A percentile compares a stretch with the other conserved stretches of the same genome.
Evolutionary conservation across 2,797 vertebrate genomes (phyloP).

Genomic region (Myotis myotis): DNA sequence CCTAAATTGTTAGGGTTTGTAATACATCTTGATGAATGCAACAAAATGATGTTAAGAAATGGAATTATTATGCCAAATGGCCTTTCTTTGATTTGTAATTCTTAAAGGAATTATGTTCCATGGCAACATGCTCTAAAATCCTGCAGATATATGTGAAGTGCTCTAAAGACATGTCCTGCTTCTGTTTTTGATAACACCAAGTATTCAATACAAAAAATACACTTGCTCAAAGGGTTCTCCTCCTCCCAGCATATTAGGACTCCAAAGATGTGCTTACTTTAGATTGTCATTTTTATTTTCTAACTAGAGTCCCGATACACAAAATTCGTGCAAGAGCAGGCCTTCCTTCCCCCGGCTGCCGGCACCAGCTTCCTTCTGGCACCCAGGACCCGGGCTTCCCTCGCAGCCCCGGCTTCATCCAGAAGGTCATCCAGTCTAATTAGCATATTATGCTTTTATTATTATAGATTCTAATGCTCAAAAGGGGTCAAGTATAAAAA

Average conservation of each 20-base stretch:
- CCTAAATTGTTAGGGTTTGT: constrained; percentile 67
- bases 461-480: background rate
- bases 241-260: background rate
- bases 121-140: background rate
- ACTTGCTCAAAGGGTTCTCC: background rate
- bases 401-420: accelerated
- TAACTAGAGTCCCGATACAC: background rate
- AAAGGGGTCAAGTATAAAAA: background rate
- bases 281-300: background rate
- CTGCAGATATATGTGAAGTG: constrained; percentile 10
- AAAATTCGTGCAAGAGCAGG: too few species aligned
- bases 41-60: constrained; percentile 62
- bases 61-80: constrained; percentile 63
- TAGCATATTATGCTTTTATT: too few species aligned
- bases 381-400: too few species aligned
- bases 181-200: constrained; percentile 23
- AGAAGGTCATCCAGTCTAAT: too few species aligned
- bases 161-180: background rate
- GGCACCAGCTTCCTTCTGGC: too few species aligned
- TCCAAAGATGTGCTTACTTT: background rate
- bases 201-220: constrained; percentile 12
- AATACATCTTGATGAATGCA: constrained; percentile 59
- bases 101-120: constrained; percentile 61
- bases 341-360: too few species aligned
- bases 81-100: constrained; percentile 34